phyloP scores from a whole-genome alignment of 2,888 invertebrate genomes.

The Cenopis cana region DNA sequence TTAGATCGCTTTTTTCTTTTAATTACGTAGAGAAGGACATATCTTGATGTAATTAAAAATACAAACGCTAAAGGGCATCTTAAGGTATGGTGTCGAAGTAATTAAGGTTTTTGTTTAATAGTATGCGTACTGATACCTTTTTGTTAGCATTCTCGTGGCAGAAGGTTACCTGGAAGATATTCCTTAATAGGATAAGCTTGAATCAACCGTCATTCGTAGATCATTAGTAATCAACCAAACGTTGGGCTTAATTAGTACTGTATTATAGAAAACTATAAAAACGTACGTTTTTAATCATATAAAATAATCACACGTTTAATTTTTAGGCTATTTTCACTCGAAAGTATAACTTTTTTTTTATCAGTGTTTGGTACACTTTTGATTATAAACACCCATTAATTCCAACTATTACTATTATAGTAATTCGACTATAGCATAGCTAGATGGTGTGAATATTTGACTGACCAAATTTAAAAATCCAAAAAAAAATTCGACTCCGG shows the following conservation, averaged over 20 bases:
- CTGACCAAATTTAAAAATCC: not conserved
- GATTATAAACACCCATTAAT: no score
- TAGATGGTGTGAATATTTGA: not conserved
- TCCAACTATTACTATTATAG: no score
- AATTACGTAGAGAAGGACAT: slow-evolving; percentile 4
- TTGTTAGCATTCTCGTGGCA: not conserved
- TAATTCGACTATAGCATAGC: no score
- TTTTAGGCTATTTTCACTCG: no score
- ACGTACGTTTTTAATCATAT: no score
- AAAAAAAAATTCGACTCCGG: not conserved
- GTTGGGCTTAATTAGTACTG: not conserved
- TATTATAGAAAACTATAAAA: no score
- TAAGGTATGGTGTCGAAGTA: slow-evolving; percentile 11
- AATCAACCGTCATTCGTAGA: not conserved
- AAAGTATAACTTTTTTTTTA: no score
- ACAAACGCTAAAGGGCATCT: not conserved
- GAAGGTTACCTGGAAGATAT: slow-evolving; percentile 7
- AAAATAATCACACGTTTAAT: no score
- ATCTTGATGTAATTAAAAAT: slow-evolving; percentile 11
- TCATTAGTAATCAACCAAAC: not conserved
- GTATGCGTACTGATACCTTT: not conserved
- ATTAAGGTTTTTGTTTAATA: slow-evolving; percentile 22
- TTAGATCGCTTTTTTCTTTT: not conserved
- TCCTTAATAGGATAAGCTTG: slow-evolving; percentile 2
- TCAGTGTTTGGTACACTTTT: no score